Base-by-base conservation (phyloP, 2,797 vertebrate species). In the Clarias laeviceps region DNA sequence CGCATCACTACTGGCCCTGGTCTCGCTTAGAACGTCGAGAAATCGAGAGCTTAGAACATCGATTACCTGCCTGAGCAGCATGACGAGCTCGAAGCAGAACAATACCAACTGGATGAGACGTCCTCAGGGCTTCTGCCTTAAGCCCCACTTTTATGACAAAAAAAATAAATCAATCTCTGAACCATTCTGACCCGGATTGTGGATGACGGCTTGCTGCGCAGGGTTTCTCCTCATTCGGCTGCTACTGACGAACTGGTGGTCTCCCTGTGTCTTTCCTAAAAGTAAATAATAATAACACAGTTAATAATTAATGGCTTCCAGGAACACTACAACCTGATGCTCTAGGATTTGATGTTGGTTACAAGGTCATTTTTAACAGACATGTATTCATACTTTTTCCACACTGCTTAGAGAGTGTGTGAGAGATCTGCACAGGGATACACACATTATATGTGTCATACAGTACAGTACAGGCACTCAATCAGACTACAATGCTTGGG, bases 111-210 rank as follows among this genome's bases (percentile, higher is more conserved):
- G 62, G 74, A 9, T 27, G 64, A 18, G 66, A 45, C n/a, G 34
- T 80, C 54, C 34, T 62, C 54, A 50, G 83, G 76, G 68, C 20
- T 50, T 70, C 73, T 56, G 69, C 22, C 9, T 76, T 56, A 40
- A 56, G 56, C 12, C 29, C 3, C 20, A 40, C 32, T 72, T 82
- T 82, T 45, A 45, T 72, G 37, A 83, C 37, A 18, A 64, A n/a
- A 57, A 34, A 76, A 64, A 50, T 12, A 50, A 83, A 54, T 65
- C 45, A 17, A 32, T 74, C 40, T 40, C 29, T 34, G 68, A 29
- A 59, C 32, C 54, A 37, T 37, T 59, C 50, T 27, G n/a, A 7
- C 20, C 14, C 62, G 34, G 11, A 62, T 8, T 62, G n/a, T 50
- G 69, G 69, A 57, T 15, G 20, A 69, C 2, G 4, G 22, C 56